A percentile compares a stretch with the other conserved stretches of the same genome.
phyloP scores from a whole-genome alignment of 2,797 vertebrate genomes.

The Rhinoraja longicauda region DNA sequence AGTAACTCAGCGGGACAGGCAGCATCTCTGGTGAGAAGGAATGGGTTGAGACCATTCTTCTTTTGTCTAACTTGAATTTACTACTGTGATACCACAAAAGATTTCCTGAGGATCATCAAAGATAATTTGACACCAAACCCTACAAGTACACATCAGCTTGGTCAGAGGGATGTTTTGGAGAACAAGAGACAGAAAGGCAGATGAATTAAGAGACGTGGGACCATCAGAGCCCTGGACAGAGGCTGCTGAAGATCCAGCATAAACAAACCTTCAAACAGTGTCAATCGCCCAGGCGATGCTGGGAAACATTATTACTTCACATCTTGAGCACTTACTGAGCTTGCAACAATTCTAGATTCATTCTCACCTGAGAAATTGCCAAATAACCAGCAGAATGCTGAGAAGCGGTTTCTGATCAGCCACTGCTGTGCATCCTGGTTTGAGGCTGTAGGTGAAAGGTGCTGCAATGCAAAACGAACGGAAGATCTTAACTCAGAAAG shows the following conservation, averaged over 20 bases:
- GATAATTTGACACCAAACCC: too few species aligned
- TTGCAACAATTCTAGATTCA: neutral
- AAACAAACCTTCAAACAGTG: neutral
- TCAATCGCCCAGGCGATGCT: neutral
- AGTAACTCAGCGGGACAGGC: too few species aligned
- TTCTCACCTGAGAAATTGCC: constrained; percentile 84
- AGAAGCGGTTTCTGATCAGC: constrained; percentile 85
- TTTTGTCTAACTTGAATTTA: too few species aligned
- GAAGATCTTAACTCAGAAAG: constrained; percentile 56
- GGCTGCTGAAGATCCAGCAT: neutral
- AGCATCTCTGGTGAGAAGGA: too few species aligned
- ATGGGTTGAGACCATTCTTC: too few species aligned
- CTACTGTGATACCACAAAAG: too few species aligned
- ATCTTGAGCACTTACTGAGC: neutral
- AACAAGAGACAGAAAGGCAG: too few species aligned
- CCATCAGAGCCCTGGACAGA: neutral
- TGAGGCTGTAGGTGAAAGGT: constrained; percentile 76
- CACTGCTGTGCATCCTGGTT: constrained; percentile 86
- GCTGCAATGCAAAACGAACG: constrained; percentile 76
- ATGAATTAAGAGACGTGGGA: too few species aligned
- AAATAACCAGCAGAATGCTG: constrained; percentile 81
- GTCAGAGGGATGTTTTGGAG: too few species aligned
- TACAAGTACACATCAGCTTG: too few species aligned
- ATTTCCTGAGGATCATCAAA: too few species aligned
- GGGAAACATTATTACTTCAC: neutral